Conservation (phyloP, 1,140 invertebrate genomes). For the Drosophila arawakana region DNA sequence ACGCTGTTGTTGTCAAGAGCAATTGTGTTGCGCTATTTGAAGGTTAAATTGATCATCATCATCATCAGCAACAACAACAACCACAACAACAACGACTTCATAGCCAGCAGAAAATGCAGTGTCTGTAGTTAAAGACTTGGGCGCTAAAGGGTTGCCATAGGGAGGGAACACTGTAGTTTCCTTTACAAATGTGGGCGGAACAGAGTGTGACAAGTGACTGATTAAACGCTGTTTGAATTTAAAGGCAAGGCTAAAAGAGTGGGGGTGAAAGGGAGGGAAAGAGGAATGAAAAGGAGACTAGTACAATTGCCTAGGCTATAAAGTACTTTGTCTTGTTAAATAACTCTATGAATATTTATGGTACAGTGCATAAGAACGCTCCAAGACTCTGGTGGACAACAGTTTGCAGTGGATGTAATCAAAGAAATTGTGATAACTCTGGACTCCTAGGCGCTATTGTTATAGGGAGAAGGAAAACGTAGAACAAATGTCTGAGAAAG, state of each 20-base stretch:
- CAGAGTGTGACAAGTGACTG: slow-evolving; percentile 25
- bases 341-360: not conserved
- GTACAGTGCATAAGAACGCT: no score
- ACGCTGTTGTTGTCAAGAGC: slow-evolving; percentile 33
- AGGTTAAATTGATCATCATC: slow-evolving; percentile 76
- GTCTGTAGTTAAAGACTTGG: slow-evolving; percentile 17
- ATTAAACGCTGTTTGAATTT: slow-evolving; percentile 39
- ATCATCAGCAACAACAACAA: slow-evolving; percentile 35
- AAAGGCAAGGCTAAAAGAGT: slow-evolving; percentile 12
- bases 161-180: not conserved
- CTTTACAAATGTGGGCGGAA: not conserved
- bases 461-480: no score
- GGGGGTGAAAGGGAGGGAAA: no score
- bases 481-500: no score
- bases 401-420: no score
- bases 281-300: not conserved
- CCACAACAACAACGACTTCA: not conserved
- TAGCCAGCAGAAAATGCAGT: slow-evolving; percentile 42
- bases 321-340: not conserved
- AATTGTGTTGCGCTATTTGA: slow-evolving; percentile 62
- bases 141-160: slow-evolving; percentile 24
- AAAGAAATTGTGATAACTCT: not conserved
- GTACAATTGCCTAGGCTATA: not conserved
- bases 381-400: no score
- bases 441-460: no score